Conservation (phyloP, 2,797 vertebrate genomes). For the Sorex maritimensis region DNA sequence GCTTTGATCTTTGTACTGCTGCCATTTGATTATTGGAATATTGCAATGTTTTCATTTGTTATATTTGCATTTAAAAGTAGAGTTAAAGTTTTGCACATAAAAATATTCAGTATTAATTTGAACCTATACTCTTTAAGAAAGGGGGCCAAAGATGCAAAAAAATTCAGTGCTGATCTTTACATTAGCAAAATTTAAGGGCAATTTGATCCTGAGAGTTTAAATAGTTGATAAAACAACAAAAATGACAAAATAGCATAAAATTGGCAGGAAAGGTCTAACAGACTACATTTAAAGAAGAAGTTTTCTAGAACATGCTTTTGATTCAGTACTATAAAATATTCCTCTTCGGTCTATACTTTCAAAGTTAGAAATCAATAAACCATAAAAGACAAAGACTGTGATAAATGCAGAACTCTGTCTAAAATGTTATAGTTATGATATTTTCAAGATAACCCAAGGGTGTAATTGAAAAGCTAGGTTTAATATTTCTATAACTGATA, state of each 20-base stretch:
- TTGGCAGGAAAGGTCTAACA: constrained; percentile 13
- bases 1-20: constrained; percentile 67
- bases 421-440: constrained; percentile 35
- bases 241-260: constrained; percentile 23
- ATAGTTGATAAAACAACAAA: constrained; percentile 29
- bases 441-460: constrained; percentile 55
- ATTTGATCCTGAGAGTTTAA: constrained; percentile 53
- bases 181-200: constrained; percentile 59
- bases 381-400: constrained; percentile 48
- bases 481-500: constrained; percentile 61
- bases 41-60: constrained; percentile 20
- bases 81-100: constrained; percentile 68
- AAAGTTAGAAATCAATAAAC: constrained; percentile 69
- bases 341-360: constrained; percentile 52
- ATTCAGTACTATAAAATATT: constrained; percentile 48
- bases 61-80: constrained; percentile 76
- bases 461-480: constrained; percentile 41
- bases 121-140: constrained; percentile 57
- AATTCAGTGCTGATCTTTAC: constrained; percentile 42
- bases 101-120: constrained; percentile 75
- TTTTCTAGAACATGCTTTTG: constrained; percentile 60
- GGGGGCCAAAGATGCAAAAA: constrained; percentile 64
- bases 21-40: constrained; percentile 64
- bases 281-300: constrained; percentile 39
- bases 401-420: constrained; percentile 32